These are phyloP conservation scores for Maniola jurtina DNA, from an alignment of 1,140 invertebrate genomes.

Conservation along the genomic window DNA sequence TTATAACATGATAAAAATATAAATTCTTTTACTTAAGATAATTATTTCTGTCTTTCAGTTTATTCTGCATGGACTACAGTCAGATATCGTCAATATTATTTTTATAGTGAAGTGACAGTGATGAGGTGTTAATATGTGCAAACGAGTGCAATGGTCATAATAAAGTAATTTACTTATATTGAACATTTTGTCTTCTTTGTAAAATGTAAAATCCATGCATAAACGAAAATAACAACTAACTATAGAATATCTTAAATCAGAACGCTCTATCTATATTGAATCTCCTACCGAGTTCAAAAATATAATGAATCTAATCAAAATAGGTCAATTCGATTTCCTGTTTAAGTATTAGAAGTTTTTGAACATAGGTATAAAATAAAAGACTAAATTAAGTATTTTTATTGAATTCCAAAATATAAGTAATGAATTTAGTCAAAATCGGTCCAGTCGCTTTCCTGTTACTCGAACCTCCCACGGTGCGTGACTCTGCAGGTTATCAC, in stretches of 20 bases:
- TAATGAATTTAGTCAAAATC: too few relatives aligned
- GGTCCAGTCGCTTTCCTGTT: too few relatives aligned
- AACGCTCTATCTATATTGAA: background rate
- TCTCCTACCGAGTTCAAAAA: too few relatives aligned
- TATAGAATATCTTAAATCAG: background rate
- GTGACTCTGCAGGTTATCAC: too few relatives aligned
- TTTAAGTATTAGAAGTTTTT: too few relatives aligned
- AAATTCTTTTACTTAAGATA: background rate
- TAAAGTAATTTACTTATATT: background rate
- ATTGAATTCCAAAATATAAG: too few relatives aligned
- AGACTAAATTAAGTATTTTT: too few relatives aligned
- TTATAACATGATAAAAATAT: background rate
- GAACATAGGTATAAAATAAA: too few relatives aligned
- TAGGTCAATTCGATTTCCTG: background rate
- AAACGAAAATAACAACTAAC: background rate
- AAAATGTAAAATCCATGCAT: background rate
- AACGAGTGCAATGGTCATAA: background rate
- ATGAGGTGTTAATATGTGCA: background rate
- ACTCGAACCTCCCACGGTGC: too few relatives aligned
- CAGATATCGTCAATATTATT: background rate
- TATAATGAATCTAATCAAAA: background rate
- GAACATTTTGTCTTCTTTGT: background rate
- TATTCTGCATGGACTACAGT: background rate
- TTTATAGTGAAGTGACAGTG: constrained; percentile 2
- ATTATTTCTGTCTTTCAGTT: constrained; percentile 3